Percentiles rank a stretch among this genome's conserved stretches.
Evolutionary conservation across 2,888 invertebrate genomes (phyloP).

Genomic region (Boloria selene): DNA sequence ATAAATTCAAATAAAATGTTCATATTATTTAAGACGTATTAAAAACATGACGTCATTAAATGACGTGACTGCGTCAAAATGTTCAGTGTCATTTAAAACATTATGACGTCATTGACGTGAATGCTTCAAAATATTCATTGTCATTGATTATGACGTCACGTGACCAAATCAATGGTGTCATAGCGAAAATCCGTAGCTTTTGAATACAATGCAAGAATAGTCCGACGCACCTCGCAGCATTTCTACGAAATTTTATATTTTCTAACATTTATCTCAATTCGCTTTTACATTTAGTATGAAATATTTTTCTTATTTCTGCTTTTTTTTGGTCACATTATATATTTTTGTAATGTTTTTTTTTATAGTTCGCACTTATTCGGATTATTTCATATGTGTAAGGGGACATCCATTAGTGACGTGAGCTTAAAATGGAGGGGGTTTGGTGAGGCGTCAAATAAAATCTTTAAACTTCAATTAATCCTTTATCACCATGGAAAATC

Average conservation of each 20-base stretch:
- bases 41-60: too few relatives aligned
- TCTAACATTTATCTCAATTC: conserved; percentile 24
- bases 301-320: not conserved
- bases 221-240: conserved; percentile 46
- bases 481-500: too few relatives aligned
- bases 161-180: not conserved
- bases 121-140: too few relatives aligned
- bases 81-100: too few relatives aligned
- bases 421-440: too few relatives aligned
- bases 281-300: conserved; percentile 11
- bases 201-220: conserved; percentile 22
- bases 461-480: too few relatives aligned
- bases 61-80: too few relatives aligned
- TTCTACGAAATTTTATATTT: conserved; percentile 33
- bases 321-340: not conserved
- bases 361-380: not conserved
- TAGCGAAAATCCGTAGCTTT: conserved; percentile 1
- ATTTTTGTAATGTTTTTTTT: not conserved
- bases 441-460: too few relatives aligned
- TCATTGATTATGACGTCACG: not conserved
- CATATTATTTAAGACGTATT: too few relatives aligned
- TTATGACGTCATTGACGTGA: not conserved
- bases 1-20: too few relatives aligned
- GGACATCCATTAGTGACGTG: too few relatives aligned
- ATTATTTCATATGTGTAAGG: not conserved